Base-by-base conservation (phyloP, 1,140 invertebrate species). In the Brachionus manjavacas region DNA sequence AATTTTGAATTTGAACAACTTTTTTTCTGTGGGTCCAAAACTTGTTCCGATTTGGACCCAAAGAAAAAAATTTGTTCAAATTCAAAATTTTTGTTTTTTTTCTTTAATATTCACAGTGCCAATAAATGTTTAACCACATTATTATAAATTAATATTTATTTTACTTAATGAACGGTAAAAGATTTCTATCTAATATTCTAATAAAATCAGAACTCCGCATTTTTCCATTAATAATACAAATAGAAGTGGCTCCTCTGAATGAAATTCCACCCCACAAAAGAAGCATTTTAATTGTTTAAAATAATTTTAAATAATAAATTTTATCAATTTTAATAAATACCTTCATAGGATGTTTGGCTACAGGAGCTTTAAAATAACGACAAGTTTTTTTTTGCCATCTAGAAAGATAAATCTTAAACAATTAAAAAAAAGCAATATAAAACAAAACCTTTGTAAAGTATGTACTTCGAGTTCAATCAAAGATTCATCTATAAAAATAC, bases 401-500 rank as follows among this genome's bases (percentile, higher is more conserved):
- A 31, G 31, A 68, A 35, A 28, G 31, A 28, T 31, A 68, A 68
- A 31, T 68, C 11, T 35, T 68, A 31, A 68, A 68, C 8, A 68
- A 68, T 31, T 68, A 68, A 68, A 68, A 31, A 35, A 31, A 31
- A 31, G 31, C 23, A 68, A 68, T 31, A 68, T 31, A 68, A 68
- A 68, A 31, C n/a, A 35, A 28, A 31, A 68, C 64, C 31, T 68
- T 68, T 68, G 64, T 68, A 68, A 68, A 68, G 64, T 68, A 68
- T 31, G 64, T 28, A 68, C 25, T 68, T 68, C 64, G 25, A 68
- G 31, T 68, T 68, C 64, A 68, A 68, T 68, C 31, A 68, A 31
- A 31, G 64, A 68, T 68, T 68, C 64, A 35, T 68, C 64, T 28
- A 68, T 68, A 68, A 68, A 68, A 68, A 68, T 68, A 68, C 64